Percentiles rank a stretch among this genome's conserved stretches.
Conservation (phyloP, 2,888 invertebrate genomes). For the Tribolium freemani region DNA sequence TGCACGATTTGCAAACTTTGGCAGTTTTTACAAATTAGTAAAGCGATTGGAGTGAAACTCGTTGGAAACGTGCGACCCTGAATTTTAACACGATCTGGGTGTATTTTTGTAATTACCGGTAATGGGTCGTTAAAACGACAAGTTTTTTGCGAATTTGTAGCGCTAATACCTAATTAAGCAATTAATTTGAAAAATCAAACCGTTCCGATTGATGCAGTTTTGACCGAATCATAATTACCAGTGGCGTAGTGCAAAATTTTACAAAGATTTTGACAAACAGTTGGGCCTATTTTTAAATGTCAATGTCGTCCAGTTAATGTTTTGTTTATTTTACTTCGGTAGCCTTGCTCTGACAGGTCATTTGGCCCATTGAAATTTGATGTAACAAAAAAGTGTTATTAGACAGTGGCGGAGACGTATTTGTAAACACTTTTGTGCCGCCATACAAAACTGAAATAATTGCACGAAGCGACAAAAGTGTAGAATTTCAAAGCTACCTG, state of each 20-base stretch:
- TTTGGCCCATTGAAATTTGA: background rate
- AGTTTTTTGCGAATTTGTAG: background rate
- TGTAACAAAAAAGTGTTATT: background rate
- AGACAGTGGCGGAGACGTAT: background rate
- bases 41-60: background rate
- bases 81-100: background rate
- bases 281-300: background rate
- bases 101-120: background rate
- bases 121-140: background rate
- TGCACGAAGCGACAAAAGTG: background rate
- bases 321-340: background rate
- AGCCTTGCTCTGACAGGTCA: background rate
- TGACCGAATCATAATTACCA: too few relatives aligned
- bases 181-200: too few relatives aligned
- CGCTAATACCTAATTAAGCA: too few relatives aligned
- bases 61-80: background rate
- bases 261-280: background rate
- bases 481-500: background rate
- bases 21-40: conserved; percentile 2
- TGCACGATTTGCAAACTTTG: background rate
- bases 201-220: too few relatives aligned
- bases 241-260: too few relatives aligned
- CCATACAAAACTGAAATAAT: background rate
- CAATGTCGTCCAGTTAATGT: background rate
- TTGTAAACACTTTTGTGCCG: background rate